Percentiles rank a stretch among this genome's conserved stretches.
These are phyloP conservation scores for Amia ocellicauda DNA, from an alignment of 2,113 vertebrate genomes.

Conservation along the genomic window DNA sequence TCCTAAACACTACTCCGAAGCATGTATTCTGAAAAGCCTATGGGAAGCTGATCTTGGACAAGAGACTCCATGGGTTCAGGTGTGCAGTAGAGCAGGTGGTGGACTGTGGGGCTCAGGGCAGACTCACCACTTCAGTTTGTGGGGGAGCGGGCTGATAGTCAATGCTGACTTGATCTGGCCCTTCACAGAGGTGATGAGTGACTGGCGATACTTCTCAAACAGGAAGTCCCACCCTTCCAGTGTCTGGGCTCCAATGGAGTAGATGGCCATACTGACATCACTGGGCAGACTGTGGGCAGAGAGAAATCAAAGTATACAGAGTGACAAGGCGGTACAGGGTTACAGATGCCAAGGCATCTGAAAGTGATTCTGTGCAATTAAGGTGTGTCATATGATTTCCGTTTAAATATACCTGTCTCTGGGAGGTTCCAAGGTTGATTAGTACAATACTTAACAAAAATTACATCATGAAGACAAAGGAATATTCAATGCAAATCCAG, in stretches of 20 bases:
- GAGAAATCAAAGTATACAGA: too few relatives aligned
- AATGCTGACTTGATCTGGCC: conserved; percentile 69
- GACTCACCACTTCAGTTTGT: conserved; percentile 76
- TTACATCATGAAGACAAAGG: too few relatives aligned
- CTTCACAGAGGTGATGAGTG: conserved; percentile 65
- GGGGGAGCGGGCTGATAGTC: conserved; percentile 51
- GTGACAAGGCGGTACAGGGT: not conserved
- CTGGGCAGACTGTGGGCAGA: conserved; percentile 67
- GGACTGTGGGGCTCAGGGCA: not conserved
- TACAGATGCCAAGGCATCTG: not conserved
- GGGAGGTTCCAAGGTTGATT: too few relatives aligned
- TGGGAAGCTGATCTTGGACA: too few relatives aligned
- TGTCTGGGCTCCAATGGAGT: conserved; percentile 71
- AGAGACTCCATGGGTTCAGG: too few relatives aligned
- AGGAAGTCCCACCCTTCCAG: conserved; percentile 83
- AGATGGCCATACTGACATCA: conserved; percentile 79
- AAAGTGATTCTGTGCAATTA: too few relatives aligned
- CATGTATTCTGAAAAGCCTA: too few relatives aligned
- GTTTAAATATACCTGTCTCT: too few relatives aligned
- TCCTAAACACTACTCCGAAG: too few relatives aligned
- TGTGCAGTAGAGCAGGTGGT: not conserved
- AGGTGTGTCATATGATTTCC: too few relatives aligned
- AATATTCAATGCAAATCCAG: too few relatives aligned
- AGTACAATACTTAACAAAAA: too few relatives aligned
- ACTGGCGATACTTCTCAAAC: conserved; percentile 71